Conservation (phyloP, 2,888 invertebrate species). For the Archaeoteleia sp. region DNA sequence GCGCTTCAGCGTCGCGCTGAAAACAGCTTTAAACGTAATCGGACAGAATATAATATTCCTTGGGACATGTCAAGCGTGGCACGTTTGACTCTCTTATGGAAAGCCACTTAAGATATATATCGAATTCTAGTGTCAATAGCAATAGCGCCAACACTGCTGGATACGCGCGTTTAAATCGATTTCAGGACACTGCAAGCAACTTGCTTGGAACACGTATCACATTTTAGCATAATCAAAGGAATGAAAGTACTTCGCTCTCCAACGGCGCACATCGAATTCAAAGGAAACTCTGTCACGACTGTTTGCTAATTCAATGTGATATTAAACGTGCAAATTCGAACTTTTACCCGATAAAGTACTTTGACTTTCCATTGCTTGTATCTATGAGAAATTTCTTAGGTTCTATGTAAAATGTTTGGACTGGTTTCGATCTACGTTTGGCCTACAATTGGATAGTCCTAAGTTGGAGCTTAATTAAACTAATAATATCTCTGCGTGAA, state of each 20-base stretch:
- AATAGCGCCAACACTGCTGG: slow-evolving; percentile 27
- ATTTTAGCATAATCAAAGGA: slow-evolving; percentile 26
- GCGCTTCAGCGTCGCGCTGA: neutral
- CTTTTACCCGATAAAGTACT: slow-evolving; percentile 40
- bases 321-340: slow-evolving; percentile 35
- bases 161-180: slow-evolving; percentile 39
- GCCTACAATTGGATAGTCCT: no score
- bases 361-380: slow-evolving; percentile 41
- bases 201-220: slow-evolving; percentile 21
- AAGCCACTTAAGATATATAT: slow-evolving; percentile 47
- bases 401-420: no score
- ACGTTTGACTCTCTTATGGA: slow-evolving; percentile 13
- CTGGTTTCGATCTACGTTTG: no score
- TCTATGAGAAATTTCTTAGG: no score
- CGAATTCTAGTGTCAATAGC: slow-evolving; percentile 36
- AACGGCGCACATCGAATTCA: neutral
- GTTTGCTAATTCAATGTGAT: slow-evolving; percentile 14
- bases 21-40: slow-evolving; percentile 13
- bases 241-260: slow-evolving; percentile 7
- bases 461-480: no score
- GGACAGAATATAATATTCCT: slow-evolving; percentile 25
- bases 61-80: slow-evolving; percentile 13
- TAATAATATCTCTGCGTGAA: no score
- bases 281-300: slow-evolving; percentile 4
- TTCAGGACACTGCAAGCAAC: slow-evolving; percentile 8